Percentiles rank a stretch among this genome's conserved stretches.
Conservation (phyloP, 2,113 vertebrate species). For the Cynoglossus semilaevis region DNA sequence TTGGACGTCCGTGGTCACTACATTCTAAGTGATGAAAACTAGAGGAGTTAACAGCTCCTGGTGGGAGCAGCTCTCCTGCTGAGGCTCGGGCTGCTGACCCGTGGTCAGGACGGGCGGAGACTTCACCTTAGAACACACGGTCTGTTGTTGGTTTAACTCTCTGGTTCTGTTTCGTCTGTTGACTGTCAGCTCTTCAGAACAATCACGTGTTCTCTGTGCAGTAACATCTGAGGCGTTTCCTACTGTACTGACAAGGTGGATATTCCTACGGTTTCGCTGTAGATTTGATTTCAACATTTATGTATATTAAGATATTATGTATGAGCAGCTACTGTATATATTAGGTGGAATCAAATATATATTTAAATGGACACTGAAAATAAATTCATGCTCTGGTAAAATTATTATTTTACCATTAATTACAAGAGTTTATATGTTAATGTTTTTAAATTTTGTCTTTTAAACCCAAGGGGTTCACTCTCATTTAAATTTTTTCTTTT, state of each 20-base stretch:
- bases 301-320: no score
- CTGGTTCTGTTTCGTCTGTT: conserved; percentile 18
- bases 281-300: no score
- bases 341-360: neutral
- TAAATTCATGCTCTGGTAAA: no score
- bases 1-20: conserved; percentile 17
- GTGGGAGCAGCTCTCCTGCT: conserved; percentile 5
- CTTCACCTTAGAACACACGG: conserved; percentile 35
- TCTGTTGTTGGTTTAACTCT: conserved; percentile 32
- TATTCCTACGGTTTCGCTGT: no score
- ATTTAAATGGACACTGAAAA: no score
- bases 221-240: neutral
- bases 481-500: no score
- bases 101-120: conserved; percentile 48
- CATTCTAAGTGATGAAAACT: conserved; percentile 20
- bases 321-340: no score
- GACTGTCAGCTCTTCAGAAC: conserved; percentile 37
- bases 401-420: no score
- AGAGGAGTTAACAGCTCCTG: conserved; percentile 9
- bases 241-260: neutral
- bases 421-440: no score
- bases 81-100: neutral
- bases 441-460: no score
- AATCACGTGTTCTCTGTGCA: neutral
- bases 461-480: no score